Percentiles rank a stretch among this genome's conserved stretches.
These are phyloP conservation scores for Cricetomys ansorgei DNA, from an alignment of 2,113 vertebrate species.

Conservation along the genomic window DNA sequence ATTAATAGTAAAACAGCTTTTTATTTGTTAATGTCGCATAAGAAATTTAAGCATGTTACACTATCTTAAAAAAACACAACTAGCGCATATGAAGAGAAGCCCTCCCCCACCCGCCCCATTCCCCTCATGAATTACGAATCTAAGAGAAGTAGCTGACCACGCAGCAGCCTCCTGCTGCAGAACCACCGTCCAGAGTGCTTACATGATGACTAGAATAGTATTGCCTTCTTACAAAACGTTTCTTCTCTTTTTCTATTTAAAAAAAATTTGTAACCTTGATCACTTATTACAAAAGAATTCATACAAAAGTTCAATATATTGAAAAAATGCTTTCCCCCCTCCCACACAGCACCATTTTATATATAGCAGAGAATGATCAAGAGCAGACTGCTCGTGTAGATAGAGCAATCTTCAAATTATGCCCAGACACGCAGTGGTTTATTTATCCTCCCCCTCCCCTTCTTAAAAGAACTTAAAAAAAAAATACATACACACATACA, in stretches of 20 bases:
- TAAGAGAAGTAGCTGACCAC: slow-evolving; percentile 77
- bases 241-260: slow-evolving; percentile 73
- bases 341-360: slow-evolving; percentile 85
- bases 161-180: slow-evolving; percentile 70
- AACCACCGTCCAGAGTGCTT: slow-evolving; percentile 76
- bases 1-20: slow-evolving; percentile 77
- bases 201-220: slow-evolving; percentile 69
- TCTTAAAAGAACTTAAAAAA: slow-evolving; percentile 79
- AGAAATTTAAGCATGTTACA: slow-evolving; percentile 84
- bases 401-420: slow-evolving; percentile 73
- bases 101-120: background rate
- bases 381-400: slow-evolving; percentile 78
- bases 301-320: slow-evolving; percentile 83
- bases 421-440: slow-evolving; percentile 80
- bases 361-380: slow-evolving; percentile 78
- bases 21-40: slow-evolving; percentile 83
- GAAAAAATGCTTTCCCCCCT: slow-evolving; percentile 76
- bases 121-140: slow-evolving; percentile 56
- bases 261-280: slow-evolving; percentile 77
- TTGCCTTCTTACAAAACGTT: slow-evolving; percentile 76
- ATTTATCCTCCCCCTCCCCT: slow-evolving; percentile 67
- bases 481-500: slow-evolving; percentile 50
- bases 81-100: slow-evolving; percentile 74
- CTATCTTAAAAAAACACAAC: slow-evolving; percentile 84
- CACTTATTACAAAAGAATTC: slow-evolving; percentile 81